Evolutionary conservation across 2,888 invertebrate genomes (phyloP).

Genomic region (Boloria euphrosyne): DNA sequence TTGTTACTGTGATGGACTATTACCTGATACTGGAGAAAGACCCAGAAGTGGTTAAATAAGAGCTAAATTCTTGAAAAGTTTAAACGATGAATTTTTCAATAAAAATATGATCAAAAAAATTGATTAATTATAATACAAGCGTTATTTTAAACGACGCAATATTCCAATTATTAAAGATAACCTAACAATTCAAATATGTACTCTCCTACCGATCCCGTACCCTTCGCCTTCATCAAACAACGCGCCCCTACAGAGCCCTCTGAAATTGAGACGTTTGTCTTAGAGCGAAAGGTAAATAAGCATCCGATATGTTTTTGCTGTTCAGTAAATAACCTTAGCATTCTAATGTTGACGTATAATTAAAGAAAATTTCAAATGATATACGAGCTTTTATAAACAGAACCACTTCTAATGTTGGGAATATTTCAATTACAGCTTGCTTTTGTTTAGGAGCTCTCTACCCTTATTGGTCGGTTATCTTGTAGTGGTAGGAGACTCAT

Average conservation of each 20-base stretch:
- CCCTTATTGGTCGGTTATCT: no score
- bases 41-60: no score
- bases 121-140: neutral
- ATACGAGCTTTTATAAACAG: neutral
- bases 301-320: slow-evolving; percentile 42
- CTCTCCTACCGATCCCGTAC: neutral
- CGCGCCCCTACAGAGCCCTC: slow-evolving; percentile 38
- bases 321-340: slow-evolving; percentile 3
- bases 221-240: slow-evolving; percentile 15
- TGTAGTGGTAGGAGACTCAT: no score
- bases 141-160: slow-evolving; percentile 3
- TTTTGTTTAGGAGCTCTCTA: no score
- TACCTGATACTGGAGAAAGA: no score
- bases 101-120: no score
- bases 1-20: no score
- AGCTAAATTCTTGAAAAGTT: no score
- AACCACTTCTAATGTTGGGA: no score
- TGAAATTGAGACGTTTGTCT: slow-evolving; percentile 64
- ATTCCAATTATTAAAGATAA: slow-evolving; percentile 24
- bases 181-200: slow-evolving; percentile 19
- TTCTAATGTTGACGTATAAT: slow-evolving; percentile 26
- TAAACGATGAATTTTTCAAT: no score
- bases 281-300: slow-evolving; percentile 53
- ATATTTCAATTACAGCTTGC: no score
- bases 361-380: slow-evolving; percentile 20